Conservation (phyloP, 2,888 invertebrate genomes). For the Plebejus melissa region DNA sequence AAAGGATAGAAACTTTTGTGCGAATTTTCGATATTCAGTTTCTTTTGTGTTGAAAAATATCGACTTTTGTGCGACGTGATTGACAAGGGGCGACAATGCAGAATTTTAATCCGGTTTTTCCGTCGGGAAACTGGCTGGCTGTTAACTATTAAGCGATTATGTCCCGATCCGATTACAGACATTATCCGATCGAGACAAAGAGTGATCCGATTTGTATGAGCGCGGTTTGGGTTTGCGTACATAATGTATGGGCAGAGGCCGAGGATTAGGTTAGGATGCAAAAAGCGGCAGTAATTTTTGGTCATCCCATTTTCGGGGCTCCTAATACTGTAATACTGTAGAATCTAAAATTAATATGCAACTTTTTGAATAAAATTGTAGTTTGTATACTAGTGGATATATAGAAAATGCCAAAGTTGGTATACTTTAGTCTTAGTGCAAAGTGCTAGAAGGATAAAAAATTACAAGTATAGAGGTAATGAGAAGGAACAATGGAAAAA, state of each 20-base stretch:
- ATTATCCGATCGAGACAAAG: constrained; percentile 19
- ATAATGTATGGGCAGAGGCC: background rate
- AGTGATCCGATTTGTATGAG: constrained; percentile 18
- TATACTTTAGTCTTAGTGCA: no score
- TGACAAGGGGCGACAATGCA: constrained; percentile 49
- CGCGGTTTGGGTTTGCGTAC: constrained; percentile 10
- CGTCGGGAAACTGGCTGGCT: constrained; percentile 45
- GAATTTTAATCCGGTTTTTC: constrained; percentile 49
- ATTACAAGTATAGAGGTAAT: background rate
- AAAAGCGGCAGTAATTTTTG: background rate
- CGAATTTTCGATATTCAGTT: constrained; percentile 26
- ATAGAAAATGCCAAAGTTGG: no score
- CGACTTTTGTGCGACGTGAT: constrained; percentile 45
- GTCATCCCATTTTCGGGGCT: background rate
- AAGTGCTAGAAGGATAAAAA: no score
- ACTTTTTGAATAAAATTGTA: no score
- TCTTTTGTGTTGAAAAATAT: constrained; percentile 30
- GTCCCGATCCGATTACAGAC: constrained; percentile 15
- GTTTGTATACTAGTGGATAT: no score
- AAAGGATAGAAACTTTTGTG: constrained; percentile 25
- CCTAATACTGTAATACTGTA: no score
- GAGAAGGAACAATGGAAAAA: background rate
- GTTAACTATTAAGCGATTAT: constrained; percentile 31
- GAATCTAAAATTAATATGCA: no score
- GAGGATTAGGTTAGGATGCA: constrained; percentile 10